Conservation (phyloP, 2,797 vertebrate species). For the Karalla daura region DNA sequence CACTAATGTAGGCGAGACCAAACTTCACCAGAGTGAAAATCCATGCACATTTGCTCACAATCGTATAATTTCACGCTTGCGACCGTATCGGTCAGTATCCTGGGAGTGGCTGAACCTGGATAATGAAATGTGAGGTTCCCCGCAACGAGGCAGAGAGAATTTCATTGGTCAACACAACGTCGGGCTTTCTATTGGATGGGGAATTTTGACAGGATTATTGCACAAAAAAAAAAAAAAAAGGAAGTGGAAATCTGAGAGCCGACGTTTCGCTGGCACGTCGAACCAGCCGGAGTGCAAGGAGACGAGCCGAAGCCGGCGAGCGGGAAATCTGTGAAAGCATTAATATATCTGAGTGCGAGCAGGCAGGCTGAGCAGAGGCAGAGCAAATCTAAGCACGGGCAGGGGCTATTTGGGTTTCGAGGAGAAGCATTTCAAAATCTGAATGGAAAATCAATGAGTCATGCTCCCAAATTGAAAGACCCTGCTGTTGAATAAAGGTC, state of each 20-base stretch:
- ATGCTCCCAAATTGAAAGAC: not conserved
- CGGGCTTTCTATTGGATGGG: too few relatives aligned
- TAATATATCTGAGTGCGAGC: not conserved
- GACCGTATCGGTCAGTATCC: not conserved
- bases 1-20: too few relatives aligned
- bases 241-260: too few relatives aligned
- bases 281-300: not conserved
- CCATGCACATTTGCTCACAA: too few relatives aligned
- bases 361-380: not conserved
- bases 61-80: too few relatives aligned
- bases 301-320: not conserved
- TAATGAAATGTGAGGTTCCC: not conserved
- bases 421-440: not conserved
- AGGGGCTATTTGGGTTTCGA: not conserved
- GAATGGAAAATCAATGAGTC: not conserved
- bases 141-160: not conserved
- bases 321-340: not conserved
- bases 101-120: not conserved
- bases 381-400: not conserved
- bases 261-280: not conserved
- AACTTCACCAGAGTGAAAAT: too few relatives aligned
- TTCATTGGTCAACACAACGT: too few relatives aligned
- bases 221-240: too few relatives aligned
- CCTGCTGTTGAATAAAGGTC: not conserved
- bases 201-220: too few relatives aligned